phyloP scores from a whole-genome alignment of 2,888 invertebrate species.

The Chrysodeixis includens region DNA sequence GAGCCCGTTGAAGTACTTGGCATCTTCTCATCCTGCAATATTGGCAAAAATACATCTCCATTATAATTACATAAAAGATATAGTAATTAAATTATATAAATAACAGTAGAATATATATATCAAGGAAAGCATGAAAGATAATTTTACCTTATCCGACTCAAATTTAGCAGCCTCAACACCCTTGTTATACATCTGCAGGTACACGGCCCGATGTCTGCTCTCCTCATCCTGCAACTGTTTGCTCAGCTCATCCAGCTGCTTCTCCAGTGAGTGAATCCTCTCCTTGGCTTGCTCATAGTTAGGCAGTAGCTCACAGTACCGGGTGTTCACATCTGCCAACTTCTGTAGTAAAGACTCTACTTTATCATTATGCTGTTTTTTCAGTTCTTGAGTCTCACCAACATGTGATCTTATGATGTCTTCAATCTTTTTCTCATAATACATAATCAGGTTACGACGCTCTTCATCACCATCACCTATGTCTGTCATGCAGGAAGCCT shows the following conservation, averaged over 20 bases:
- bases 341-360: conserved; percentile 93
- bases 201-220: conserved; percentile 92
- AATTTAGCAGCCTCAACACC: conserved; percentile 94
- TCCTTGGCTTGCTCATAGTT: conserved; percentile 93
- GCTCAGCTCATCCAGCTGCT: conserved; percentile 92
- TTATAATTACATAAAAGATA: background rate
- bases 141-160: conserved; percentile 91
- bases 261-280: conserved; percentile 91
- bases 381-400: conserved; percentile 92
- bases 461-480: conserved; percentile 90
- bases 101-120: background rate
- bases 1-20: conserved; percentile 85
- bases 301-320: conserved; percentile 93
- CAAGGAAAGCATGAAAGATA: background rate
- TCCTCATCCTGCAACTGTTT: conserved; percentile 92
- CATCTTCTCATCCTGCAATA: conserved; percentile 83
- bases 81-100: background rate
- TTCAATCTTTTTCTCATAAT: conserved; percentile 93
- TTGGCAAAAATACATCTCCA: conserved; percentile 17
- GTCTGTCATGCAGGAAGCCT: conserved; percentile 87
- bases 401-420: conserved; percentile 91
- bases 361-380: conserved; percentile 94
- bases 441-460: conserved; percentile 91
- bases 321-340: conserved; percentile 92
- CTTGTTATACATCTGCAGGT: conserved; percentile 95